A percentile compares a stretch with the other conserved stretches of the same genome.
Evolutionary conservation across 1,140 invertebrate genomes (phyloP).

Genomic region (Probaryconus sp.): DNA sequence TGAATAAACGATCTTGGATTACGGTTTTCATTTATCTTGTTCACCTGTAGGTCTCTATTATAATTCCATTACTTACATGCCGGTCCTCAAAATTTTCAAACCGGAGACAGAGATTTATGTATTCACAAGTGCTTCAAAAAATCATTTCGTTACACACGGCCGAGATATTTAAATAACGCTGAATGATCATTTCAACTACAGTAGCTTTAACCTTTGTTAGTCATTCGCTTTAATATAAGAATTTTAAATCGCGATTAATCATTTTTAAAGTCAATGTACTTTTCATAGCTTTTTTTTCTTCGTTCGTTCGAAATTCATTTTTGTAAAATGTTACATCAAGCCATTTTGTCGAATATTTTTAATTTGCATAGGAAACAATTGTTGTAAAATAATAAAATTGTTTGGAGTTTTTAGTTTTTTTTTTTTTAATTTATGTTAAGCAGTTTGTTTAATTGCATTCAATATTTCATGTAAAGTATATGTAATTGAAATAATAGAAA

Average conservation of each 20-base stretch:
- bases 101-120: conserved; percentile 23
- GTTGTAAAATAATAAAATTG: too few species aligned
- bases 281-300: too few species aligned
- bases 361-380: too few species aligned
- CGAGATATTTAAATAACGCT: neutral
- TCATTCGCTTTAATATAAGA: conserved; percentile 5
- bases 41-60: conserved; percentile 13
- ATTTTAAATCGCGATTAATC: conserved; percentile 1
- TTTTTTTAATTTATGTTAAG: too few species aligned
- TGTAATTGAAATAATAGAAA: conserved; percentile 12
- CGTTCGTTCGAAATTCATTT: too few species aligned
- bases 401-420: too few species aligned
- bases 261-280: neutral
- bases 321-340: too few species aligned
- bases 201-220: neutral
- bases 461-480: too few species aligned
- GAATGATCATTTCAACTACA: conserved; percentile 1
- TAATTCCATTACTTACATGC: conserved; percentile 21
- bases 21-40: conserved; percentile 25
- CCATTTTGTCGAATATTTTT: too few species aligned
- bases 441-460: too few species aligned
- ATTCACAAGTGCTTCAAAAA: conserved; percentile 23
- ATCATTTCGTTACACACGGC: conserved; percentile 1
- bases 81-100: conserved; percentile 6
- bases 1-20: conserved; percentile 17